Evolutionary conservation across 2,797 vertebrate species (phyloP), one percentile per base, ranked within the genome.

Genomic region (Cephalopachus bancanus): DNA sequence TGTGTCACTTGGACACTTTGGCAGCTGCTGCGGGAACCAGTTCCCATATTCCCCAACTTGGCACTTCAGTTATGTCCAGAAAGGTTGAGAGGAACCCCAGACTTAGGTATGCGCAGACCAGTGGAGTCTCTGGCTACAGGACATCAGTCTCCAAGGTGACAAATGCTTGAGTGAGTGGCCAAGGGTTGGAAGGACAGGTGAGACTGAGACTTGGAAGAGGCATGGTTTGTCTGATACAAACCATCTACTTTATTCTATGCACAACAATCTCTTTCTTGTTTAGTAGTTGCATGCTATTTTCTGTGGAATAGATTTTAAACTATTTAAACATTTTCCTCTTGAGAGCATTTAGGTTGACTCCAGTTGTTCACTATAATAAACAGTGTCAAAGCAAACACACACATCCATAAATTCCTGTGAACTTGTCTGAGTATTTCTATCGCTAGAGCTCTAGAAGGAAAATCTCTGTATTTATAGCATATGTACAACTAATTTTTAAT

Each of bases 361-460:
- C 4, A 1, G 1, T 16, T 19, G 51, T 30, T 62, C 78, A 17
- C 1, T 12, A 0, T 12, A 10, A 22, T 2, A 0, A 44, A 15
- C 6, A 44, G 8, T 0, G 0, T 37, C 26, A 37, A 60, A 62
- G 33, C 37, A 22, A n/a, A 7, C 44, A n/a, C 4, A 20, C 16
- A 0, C 5, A 10, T 37, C 60, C 24, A 1, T 5, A 1, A 10
- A 19, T 24, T 30, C 64, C n/a, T 6, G 24, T 15, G 55, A 51
- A n/a, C 28, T 2, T 44, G 60, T 9, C 30, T 30, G 33, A 24
- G 12, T 1, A n/a, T 10, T 12, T 55, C 62, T 28, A 14, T 9
- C 1, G 22, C 64, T 26, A 10, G 2, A 3, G 28, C 12, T 24
- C 67, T 5, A 5, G 26, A 6, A 4, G 19, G 17, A 11, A 16